Percentiles rank a stretch among this genome's conserved stretches.
These are phyloP conservation scores for Onychostoma macrolepis DNA, from an alignment of 2,113 vertebrate genomes.

Conservation along the genomic window DNA sequence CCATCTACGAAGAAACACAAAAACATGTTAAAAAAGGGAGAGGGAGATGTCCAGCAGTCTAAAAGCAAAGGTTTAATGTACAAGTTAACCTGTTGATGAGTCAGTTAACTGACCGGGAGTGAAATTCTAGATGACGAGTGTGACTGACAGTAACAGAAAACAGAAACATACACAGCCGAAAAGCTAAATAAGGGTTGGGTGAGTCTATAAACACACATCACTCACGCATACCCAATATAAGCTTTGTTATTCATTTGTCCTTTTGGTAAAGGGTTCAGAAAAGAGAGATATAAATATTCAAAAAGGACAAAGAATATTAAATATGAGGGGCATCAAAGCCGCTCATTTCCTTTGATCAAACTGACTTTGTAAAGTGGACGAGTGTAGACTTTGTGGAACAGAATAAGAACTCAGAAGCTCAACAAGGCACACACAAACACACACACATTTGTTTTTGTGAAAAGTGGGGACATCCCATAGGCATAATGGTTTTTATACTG, in stretches of 20 bases:
- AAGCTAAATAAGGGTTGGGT: not conserved
- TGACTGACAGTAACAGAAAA: not conserved
- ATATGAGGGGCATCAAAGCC: not conserved
- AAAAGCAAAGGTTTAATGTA: not conserved
- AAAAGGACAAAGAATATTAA: constrained; percentile 15
- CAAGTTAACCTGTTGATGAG: not conserved
- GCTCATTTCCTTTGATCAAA: constrained; percentile 12
- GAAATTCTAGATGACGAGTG: not conserved
- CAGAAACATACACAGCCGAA: not conserved
- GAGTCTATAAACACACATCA: not conserved
- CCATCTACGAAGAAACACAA: constrained; percentile 80
- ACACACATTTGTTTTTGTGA: too few relatives aligned
- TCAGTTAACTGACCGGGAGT: not conserved
- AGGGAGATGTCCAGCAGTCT: not conserved
- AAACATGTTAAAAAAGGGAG: not conserved
- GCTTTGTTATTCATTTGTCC: not conserved
- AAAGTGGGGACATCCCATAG: too few relatives aligned
- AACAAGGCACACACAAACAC: not conserved
- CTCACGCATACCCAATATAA: not conserved
- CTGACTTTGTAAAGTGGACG: not conserved
- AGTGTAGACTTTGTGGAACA: not conserved
- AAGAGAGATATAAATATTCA: constrained; percentile 1
- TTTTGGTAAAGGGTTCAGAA: not conserved
- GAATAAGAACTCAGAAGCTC: not conserved
- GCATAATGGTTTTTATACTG: too few relatives aligned